Base-by-base conservation (phyloP, 2,113 vertebrate species). In the Callipepla californica region DNA sequence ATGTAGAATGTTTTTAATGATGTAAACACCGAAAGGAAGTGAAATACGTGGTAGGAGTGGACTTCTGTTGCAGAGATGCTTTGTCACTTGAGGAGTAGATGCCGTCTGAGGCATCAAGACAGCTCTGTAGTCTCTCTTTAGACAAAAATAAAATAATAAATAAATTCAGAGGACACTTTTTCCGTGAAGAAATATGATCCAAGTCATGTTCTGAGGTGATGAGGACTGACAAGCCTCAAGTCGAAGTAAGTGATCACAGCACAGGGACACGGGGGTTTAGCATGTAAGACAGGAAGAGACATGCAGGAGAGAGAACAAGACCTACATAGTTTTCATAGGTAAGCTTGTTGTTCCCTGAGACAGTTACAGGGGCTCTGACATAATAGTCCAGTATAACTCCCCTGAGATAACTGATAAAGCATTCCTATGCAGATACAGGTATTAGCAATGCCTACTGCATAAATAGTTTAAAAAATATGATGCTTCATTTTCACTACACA, bases 401-500 rank as follows among this genome's bases (percentile, higher is more conserved):
- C 8, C 22, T 18, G 42, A 78, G 47, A 32, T 20, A 51, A 45
- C 18, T 0, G 0, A 11, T 19, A 48, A 85, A 67, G 38, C 23
- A 50, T 63, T 9, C 50, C 61, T 30, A 2, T 2, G 3, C 42
- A 79, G 51, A 70, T 7, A 50, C 17, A 82, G 85, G 5, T 50
- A 42, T 18, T 22, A 51, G 11, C 50, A 40, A 11, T 9, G 9
- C 8, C 34, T 47, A 4, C 45, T 15, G 9, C 18, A 38, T 7
- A 36, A 70, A 70, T 3, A 7, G 21, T 47, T 42, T 13, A 55
- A 59, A 15, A 85, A 83, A 77, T 6, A 58, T 1, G 8, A 38
- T 0, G 1, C 9, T 34, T 21, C 2, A 0, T 2, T 90, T 36
- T 42, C 30, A 14, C 1, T 0, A 6, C 26, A 17, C 36, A 22